Percentiles rank a stretch among this genome's conserved stretches.
phyloP scores from a whole-genome alignment of 2,888 invertebrate genomes.

The Falcaria lacertinaria region DNA sequence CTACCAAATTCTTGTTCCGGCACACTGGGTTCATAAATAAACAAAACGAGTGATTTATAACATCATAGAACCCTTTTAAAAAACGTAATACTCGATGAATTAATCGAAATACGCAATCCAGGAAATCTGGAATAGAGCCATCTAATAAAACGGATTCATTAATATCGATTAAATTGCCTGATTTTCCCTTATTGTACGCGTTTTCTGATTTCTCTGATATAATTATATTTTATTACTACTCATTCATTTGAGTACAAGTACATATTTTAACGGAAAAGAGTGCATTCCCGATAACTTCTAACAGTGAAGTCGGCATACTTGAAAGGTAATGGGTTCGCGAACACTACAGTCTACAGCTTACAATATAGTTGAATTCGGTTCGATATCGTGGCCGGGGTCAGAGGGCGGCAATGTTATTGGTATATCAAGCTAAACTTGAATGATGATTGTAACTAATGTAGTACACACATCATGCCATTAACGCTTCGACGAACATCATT shows the following conservation, averaged over 20 bases:
- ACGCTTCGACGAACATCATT: not conserved
- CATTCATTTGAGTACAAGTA: too few species aligned
- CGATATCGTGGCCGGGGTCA: conserved; percentile 32
- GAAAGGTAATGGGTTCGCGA: conserved; percentile 32
- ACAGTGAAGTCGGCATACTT: conserved; percentile 30
- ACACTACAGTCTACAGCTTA: conserved; percentile 18
- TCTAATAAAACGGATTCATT: too few species aligned
- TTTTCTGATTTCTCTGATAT: too few species aligned
- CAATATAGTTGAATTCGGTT: conserved; percentile 31
- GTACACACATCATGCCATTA: conserved; percentile 7
- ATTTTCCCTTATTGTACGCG: too few species aligned
- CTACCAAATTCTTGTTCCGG: not conserved
- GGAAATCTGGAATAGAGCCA: too few species aligned
- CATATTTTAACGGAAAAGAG: conserved; percentile 1
- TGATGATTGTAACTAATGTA: conserved; percentile 24
- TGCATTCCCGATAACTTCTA: conserved; percentile 1
- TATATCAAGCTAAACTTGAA: conserved; percentile 28
- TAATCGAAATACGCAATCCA: too few species aligned
- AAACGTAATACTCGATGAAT: not conserved
- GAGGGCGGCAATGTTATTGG: conserved; percentile 37
- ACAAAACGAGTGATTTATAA: not conserved
- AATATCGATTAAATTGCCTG: too few species aligned
- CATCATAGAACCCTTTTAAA: not conserved
- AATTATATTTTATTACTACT: too few species aligned
- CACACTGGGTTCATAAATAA: not conserved